Evolutionary conservation across 2,888 invertebrate species (phyloP).

Genomic region (Tachina lurida): DNA sequence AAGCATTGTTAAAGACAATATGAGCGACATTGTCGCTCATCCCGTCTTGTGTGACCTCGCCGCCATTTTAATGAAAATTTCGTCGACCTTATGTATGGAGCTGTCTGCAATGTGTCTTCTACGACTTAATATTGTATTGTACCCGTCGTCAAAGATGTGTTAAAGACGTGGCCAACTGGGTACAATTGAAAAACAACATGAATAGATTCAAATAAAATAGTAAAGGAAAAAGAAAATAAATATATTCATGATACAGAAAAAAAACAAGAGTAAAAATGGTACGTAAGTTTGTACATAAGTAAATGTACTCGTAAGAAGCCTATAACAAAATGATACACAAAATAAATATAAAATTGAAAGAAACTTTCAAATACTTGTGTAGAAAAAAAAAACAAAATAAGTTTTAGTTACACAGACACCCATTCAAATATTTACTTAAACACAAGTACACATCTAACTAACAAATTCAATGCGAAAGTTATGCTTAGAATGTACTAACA

Average conservation of each 20-base stretch:
- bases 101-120: no score
- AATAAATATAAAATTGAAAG: conserved; percentile 37
- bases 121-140: no score
- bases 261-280: conserved; percentile 35
- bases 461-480: conserved; percentile 38
- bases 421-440: conserved; percentile 41
- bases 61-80: no score
- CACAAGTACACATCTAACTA: not conserved
- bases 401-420: conserved; percentile 3
- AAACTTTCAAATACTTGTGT: conserved; percentile 29
- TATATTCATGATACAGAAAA: conserved; percentile 40
- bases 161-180: no score
- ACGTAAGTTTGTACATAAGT: not conserved
- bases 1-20: no score
- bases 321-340: conserved; percentile 40
- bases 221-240: conserved; percentile 23
- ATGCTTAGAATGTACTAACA: conserved; percentile 38
- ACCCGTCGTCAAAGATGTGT: no score
- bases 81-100: no score
- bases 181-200: not conserved
- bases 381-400: not conserved
- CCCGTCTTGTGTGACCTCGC: no score
- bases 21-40: no score
- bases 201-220: conserved; percentile 27
- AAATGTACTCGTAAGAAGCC: conserved; percentile 4